Base-by-base conservation (phyloP, 1,140 invertebrate genomes). In the Neodiprion fabricii region DNA sequence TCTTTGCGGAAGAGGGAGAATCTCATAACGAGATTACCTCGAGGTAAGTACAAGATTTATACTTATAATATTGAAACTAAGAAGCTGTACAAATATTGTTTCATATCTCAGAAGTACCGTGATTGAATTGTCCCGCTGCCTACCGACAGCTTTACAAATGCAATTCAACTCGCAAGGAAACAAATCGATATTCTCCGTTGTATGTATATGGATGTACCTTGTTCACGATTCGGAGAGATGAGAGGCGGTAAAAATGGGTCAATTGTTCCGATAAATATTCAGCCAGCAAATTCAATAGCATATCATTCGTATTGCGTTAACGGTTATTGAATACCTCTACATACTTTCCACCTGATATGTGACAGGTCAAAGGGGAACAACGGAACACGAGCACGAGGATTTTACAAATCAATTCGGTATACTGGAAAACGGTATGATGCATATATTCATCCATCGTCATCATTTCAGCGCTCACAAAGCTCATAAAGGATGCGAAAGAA, bases 191-290 rank as follows among this genome's bases (percentile, higher is more conserved):
- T 40, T 40, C 1, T 5, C 5, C 28, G 28, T 40, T 40, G 53
- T 61, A 61, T 17, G n/a, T 4, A 61, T 14, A 14, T 17, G n/a
- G 53, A 61, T 17, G n/a, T 14, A 17, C 53, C n/a, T 14, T 12
- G 53, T 61, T 12, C 53, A 40, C 28, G 28, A 5, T 40, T 40
- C 28, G 28, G 28, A 1, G 28, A 40, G 28, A 40, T 40, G 28
- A 40, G 28, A 40, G 28, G 28, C 28, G 28, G 28, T 40, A 61
- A 61, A 61, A 61, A 61, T 61, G 53, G 53, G 53, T 61, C 53
- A 61, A 61, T 61, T 61, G 53, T 61, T 61, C n/a, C 53, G n/a
- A 61, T 61, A 61, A 61, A 61, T 61, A 61, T 61, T 61, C 53
- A 61, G n/a, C 53, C n/a, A 14, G n/a, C n/a, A 61, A 14, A 12